Conservation (phyloP, 2,113 vertebrate species). For the Oncorhynchus kisutch region DNA sequence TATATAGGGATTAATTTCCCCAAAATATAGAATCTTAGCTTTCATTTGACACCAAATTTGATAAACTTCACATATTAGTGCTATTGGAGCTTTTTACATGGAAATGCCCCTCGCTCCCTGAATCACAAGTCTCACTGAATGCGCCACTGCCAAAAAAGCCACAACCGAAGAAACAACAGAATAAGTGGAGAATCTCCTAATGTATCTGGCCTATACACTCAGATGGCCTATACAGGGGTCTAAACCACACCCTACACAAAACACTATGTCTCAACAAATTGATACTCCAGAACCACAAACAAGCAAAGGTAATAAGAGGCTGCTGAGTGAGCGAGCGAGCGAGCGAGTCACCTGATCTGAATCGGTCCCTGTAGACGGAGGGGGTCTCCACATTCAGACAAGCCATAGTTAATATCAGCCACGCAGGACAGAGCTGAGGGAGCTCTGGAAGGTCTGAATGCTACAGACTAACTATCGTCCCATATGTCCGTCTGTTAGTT, state of each 20-base stretch:
- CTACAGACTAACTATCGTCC: not conserved
- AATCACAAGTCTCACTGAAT: not conserved
- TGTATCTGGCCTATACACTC: constrained; percentile 37
- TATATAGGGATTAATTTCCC: too few species aligned
- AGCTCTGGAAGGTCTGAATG: not conserved
- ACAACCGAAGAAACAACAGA: too few species aligned
- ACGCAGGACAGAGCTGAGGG: not conserved
- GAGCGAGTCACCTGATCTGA: constrained; percentile 58
- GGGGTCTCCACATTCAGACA: constrained; percentile 48
- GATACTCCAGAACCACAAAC: not conserved
- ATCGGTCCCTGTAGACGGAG: constrained; percentile 31
- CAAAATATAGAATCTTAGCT: too few species aligned
- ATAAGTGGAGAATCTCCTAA: too few species aligned
- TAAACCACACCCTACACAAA: too few species aligned
- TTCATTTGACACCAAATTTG: too few species aligned
- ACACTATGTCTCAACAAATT: not conserved
- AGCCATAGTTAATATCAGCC: constrained; percentile 36
- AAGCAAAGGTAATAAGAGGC: not conserved
- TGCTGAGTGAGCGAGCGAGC: constrained; percentile 4
- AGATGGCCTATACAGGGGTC: constrained; percentile 43
- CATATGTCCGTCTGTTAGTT: not conserved
- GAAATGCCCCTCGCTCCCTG: not conserved
- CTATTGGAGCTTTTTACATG: too few species aligned
- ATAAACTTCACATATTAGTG: too few species aligned
- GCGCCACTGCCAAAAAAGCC: too few species aligned